A percentile compares a stretch with the other conserved stretches of the same genome.
phyloP scores from a whole-genome alignment of 2,888 invertebrate species.

The Chalcis sispes region DNA sequence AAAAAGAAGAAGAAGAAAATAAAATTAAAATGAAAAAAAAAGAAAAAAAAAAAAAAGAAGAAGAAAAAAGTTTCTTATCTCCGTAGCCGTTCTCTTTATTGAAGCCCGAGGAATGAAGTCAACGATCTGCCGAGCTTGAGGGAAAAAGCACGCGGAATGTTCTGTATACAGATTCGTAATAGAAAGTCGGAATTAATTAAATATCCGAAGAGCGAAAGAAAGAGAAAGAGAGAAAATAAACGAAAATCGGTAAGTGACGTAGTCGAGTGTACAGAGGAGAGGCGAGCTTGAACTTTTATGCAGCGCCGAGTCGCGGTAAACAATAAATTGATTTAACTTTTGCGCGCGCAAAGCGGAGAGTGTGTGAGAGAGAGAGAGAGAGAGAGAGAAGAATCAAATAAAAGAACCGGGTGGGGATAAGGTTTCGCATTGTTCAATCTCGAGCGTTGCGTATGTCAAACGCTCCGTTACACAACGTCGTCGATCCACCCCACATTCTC shows the following conservation, averaged over 20 bases:
- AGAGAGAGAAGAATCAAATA: no score
- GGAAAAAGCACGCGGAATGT: slow-evolving; percentile 3
- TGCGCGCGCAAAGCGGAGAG: background rate
- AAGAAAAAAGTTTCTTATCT: background rate
- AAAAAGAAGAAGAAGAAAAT: no score
- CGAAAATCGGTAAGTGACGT: no score
- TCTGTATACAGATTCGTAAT: background rate
- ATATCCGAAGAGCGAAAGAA: slow-evolving; percentile 19
- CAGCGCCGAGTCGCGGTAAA: slow-evolving; percentile 19
- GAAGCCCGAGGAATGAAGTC: slow-evolving; percentile 6
- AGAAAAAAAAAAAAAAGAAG: no score
- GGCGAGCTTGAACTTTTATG: slow-evolving; percentile 15
- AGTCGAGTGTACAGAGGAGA: no score
- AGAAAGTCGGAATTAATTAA: slow-evolving; percentile 46
- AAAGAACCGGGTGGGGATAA: background rate
- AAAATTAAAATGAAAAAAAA: no score
- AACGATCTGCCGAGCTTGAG: slow-evolving; percentile 23
- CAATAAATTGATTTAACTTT: slow-evolving; percentile 51
- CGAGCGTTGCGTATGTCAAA: slow-evolving; percentile 11
- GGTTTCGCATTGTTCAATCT: slow-evolving; percentile 46
- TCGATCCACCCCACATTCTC: no score
- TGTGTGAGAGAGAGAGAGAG: no score
- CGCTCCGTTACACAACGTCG: no score
- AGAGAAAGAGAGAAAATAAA: background rate
- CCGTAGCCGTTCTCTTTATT: background rate